phyloP scores from a whole-genome alignment of 2,888 invertebrate species.

The Acronicta alni region DNA sequence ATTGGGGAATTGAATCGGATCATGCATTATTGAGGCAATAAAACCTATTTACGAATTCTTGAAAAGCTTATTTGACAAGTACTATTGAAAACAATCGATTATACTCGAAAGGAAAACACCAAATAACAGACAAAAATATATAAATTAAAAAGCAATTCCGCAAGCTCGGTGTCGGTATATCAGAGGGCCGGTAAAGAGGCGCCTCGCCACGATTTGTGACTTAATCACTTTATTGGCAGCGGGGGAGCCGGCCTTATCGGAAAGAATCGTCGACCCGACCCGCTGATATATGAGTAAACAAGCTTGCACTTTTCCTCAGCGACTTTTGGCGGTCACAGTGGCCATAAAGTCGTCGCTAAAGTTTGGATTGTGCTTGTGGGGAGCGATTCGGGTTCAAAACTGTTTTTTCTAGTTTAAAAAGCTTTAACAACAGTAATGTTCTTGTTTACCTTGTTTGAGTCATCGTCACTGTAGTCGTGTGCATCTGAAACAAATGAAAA shows the following conservation, averaged over 20 bases:
- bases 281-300: conserved; percentile 87
- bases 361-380: conserved; percentile 81
- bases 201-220: conserved; percentile 85
- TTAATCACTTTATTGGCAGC: conserved; percentile 89
- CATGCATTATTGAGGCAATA: neutral
- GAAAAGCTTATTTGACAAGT: conserved; percentile 2
- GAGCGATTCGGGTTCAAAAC: conserved; percentile 67
- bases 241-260: conserved; percentile 85
- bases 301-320: conserved; percentile 85
- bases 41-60: neutral
- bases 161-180: conserved; percentile 61
- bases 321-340: conserved; percentile 86
- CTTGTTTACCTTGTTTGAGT: conserved; percentile 79
- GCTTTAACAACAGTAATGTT: conserved; percentile 58
- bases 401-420: conserved; percentile 70
- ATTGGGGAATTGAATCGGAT: too few species aligned
- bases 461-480: conserved; percentile 76
- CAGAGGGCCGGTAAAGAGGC: conserved; percentile 65
- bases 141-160: conserved; percentile 58
- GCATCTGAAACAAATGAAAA: conserved; percentile 79
- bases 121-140: conserved; percentile 54
- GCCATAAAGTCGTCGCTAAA: conserved; percentile 84
- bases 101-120: conserved; percentile 31
- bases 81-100: conserved; percentile 21
- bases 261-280: conserved; percentile 82